Conservation (phyloP, 2,888 invertebrate species). For the Capitulum mitella region DNA sequence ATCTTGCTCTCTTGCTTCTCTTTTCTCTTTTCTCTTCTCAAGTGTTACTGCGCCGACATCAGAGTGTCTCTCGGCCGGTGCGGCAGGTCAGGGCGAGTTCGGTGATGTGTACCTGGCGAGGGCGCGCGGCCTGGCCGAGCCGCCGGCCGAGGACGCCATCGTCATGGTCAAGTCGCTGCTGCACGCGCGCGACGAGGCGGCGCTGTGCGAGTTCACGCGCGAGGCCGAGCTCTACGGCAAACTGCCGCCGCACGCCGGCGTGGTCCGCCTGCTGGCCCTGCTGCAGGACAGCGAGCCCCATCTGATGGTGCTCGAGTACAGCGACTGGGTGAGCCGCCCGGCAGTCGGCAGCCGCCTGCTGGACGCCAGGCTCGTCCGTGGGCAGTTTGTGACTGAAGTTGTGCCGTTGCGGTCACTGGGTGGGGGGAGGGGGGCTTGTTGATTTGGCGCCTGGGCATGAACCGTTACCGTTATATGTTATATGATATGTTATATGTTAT, state of each 20-base stretch:
- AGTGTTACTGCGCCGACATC: too few species aligned
- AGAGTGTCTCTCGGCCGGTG: too few species aligned
- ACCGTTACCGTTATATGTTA: too few species aligned
- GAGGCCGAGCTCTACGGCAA: slow-evolving; percentile 80
- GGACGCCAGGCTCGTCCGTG: background rate
- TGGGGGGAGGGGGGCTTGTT: too few species aligned
- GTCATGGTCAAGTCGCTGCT: slow-evolving; percentile 60
- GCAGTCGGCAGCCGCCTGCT: background rate
- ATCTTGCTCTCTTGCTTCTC: too few species aligned
- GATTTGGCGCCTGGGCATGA: background rate
- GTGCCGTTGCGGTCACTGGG: too few species aligned
- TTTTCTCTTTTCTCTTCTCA: too few species aligned
- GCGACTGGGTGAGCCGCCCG: slow-evolving; percentile 69
- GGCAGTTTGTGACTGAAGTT: too few species aligned
- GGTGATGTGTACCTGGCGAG: slow-evolving; percentile 81
- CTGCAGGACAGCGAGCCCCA: slow-evolving; percentile 69
- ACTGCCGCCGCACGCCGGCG: slow-evolving; percentile 65
- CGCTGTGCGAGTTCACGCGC: slow-evolving; percentile 73
- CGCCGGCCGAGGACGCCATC: slow-evolving; percentile 41
- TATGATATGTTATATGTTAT: too few species aligned
- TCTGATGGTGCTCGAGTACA: slow-evolving; percentile 80
- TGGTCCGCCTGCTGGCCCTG: slow-evolving; percentile 68
- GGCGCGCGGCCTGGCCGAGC: slow-evolving; percentile 39
- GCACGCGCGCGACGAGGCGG: slow-evolving; percentile 50
- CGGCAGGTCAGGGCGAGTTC: slow-evolving; percentile 75